Base-by-base conservation (phyloP, 2,797 vertebrate genomes). In the Anas acuta region DNA sequence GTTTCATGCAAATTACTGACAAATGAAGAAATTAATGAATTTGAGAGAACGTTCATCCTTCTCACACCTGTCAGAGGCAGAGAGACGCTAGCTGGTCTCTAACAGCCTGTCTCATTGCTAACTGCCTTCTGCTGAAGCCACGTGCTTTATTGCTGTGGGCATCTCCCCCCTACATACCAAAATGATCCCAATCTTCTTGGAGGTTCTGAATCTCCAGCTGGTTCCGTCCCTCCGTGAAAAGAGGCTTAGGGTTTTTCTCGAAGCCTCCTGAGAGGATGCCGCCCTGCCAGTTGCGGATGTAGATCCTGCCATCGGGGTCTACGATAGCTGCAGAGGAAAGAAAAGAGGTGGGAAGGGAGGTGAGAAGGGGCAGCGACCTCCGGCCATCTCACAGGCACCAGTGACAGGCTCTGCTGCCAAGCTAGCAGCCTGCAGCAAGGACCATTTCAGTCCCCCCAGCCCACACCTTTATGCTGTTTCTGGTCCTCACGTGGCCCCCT, bases 181-280 rank as follows among this genome's bases (percentile, higher is more conserved):
- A 99, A 95, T 99, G 99, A 97, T 99, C 99, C 99, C 99, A 99
- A 94, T 99, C 99, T 94, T 99, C 99, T 83, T 99, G 99, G 97
- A 99, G 98, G 97, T 98, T 99, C 87, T 99, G 99, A 91, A 99
- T 98, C 97, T 99, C 99, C 97, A 99, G 97, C 97, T 99, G 99
- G 96, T 99, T 99, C 90, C 99, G 98, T 22, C 99, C 99, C 95
- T 99, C 99, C 0, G 99, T 99, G 94, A 99, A 99, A 96, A 99
- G 99, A 58, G 99, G 99, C 93, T 99, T 99, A 13, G 99, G 99
- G 96, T 99, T 99, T 97, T 99, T 99, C 97, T 99, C 99, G 91
- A 99, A 99, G 86, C 99, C 99, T 11, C 99, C 99, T 0, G 99
- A 99, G 57, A 99, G 98, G 90, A 99, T 97, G 26, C 99, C 99